Percentiles rank a stretch among this genome's conserved stretches.
Conservation (phyloP, 2,113 vertebrate species). For the Cavia aperea region DNA sequence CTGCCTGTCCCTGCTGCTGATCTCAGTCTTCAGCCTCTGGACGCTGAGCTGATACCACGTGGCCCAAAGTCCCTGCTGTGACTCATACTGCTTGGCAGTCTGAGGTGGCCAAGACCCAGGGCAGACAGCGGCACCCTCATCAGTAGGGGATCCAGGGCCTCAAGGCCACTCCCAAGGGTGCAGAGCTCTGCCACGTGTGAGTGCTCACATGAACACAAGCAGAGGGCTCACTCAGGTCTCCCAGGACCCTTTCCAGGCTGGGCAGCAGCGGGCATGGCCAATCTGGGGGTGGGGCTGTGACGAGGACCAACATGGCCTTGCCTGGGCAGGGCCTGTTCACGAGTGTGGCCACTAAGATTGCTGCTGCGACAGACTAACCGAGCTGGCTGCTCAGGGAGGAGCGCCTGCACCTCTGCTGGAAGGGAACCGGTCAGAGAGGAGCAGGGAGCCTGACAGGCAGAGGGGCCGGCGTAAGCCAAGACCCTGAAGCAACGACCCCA, state of each 20-base stretch:
- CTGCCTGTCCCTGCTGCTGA: background rate
- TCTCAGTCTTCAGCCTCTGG: background rate
- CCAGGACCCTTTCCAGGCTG: background rate
- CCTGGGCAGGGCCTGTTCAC: background rate
- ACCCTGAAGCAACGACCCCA: background rate
- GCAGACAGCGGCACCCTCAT: background rate
- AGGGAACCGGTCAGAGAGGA: background rate
- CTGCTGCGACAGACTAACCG: background rate
- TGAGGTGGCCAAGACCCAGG: background rate
- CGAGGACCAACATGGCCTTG: background rate
- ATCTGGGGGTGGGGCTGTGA: background rate
- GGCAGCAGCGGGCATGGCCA: background rate
- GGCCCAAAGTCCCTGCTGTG: background rate
- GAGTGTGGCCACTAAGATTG: background rate
- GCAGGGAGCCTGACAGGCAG: background rate
- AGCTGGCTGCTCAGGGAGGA: too few relatives aligned
- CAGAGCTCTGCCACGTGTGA: background rate
- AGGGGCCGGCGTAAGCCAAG: background rate
- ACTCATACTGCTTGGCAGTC: background rate
- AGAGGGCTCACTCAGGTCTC: background rate
- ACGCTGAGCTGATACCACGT: background rate
- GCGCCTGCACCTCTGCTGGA: background rate
- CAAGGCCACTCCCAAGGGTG: background rate
- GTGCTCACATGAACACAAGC: background rate
- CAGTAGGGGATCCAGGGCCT: background rate